phyloP scores from a whole-genome alignment of 2,888 invertebrate species.

The Actias luna region DNA sequence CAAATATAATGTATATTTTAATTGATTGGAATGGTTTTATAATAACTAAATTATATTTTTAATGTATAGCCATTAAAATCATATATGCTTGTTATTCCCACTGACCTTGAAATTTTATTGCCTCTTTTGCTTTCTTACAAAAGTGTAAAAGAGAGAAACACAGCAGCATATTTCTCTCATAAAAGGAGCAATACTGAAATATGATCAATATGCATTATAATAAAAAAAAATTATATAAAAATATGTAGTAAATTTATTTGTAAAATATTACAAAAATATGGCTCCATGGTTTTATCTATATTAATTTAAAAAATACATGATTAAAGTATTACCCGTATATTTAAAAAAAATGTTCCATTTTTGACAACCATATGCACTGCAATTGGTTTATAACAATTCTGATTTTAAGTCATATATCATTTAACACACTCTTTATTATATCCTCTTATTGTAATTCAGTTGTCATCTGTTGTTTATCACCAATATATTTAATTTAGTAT shows the following conservation, averaged over 20 bases:
- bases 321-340: conserved; percentile 69
- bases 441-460: background rate
- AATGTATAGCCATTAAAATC: too few species aligned
- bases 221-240: conserved; percentile 18
- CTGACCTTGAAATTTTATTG: too few species aligned
- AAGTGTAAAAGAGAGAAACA: too few species aligned
- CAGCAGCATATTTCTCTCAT: too few species aligned
- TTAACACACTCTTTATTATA: background rate
- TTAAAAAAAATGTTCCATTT: conserved; percentile 32
- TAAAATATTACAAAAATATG: conserved; percentile 50
- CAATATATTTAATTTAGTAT: too few species aligned
- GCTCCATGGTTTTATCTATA: conserved; percentile 36
- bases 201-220: background rate
- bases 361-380: background rate
- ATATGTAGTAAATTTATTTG: conserved; percentile 42
- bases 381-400: background rate
- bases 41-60: too few species aligned
- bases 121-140: too few species aligned
- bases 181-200: background rate
- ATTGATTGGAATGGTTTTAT: too few species aligned
- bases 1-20: too few species aligned
- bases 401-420: background rate
- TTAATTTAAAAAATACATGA: conserved; percentile 15
- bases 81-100: too few species aligned
- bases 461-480: too few species aligned